Conservation (phyloP, 2,797 vertebrate genomes). For the Lepilemur septentrionalis region DNA sequence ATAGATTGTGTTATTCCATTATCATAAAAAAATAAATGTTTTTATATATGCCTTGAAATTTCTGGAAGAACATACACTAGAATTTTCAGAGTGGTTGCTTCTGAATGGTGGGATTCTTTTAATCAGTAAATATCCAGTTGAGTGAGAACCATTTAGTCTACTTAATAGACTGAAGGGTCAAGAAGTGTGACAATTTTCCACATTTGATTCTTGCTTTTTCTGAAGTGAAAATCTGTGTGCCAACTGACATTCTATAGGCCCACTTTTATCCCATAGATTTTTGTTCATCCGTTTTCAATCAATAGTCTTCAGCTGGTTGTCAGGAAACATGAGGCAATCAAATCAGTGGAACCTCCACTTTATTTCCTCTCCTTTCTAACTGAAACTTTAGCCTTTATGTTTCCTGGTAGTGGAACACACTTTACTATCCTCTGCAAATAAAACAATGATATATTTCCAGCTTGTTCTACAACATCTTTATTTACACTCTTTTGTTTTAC, state of each 20-base stretch:
- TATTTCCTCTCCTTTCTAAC: not conserved
- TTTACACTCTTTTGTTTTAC: not conserved
- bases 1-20: not conserved
- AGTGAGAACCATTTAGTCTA: not conserved
- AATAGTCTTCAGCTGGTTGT: not conserved
- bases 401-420: not conserved
- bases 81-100: not conserved
- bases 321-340: not conserved
- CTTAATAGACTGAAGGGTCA: not conserved
- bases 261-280: not conserved
- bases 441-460: not conserved
- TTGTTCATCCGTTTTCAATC: not conserved
- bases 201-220: not conserved
- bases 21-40: not conserved
- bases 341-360: not conserved
- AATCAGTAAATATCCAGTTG: not conserved
- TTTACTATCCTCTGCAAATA: not conserved
- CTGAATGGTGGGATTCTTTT: not conserved
- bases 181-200: not conserved
- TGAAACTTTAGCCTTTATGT: not conserved
- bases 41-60: not conserved
- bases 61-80: not conserved
- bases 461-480: not conserved
- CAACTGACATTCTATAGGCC: not conserved
- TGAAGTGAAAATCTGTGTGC: not conserved